Base-by-base conservation (phyloP, 53 echinoderm and acorn worm species). In the Holothuria scabra region DNA sequence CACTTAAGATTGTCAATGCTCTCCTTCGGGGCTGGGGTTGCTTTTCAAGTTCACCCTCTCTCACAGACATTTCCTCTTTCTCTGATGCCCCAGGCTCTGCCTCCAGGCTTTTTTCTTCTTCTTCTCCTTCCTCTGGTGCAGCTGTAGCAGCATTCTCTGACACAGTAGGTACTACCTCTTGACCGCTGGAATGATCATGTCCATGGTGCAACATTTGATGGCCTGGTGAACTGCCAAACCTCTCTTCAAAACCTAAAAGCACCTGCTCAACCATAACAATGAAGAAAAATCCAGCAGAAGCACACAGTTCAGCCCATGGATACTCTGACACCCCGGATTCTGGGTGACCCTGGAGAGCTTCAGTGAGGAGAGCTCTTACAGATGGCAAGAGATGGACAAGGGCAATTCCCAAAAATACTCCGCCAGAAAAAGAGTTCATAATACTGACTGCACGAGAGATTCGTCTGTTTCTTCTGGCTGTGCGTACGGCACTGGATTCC, bases 321-420 rank as follows among this genome's bases (percentile, higher is more conserved):
- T 86, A 86, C 8, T 65, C 41, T 12, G 76, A 70, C 14, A 60
- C 87, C 5, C 72, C 74, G 8, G 38, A 52, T 18, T 31, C 66
- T 1, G 48, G 19, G 46, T 90, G 86, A 14, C 60, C 59, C 48
- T 60, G 57, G 31, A 89, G 82, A 4, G 84, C 82, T 28, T 59
- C 82, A 20, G 87, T 71, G 82, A 95, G 76, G 16, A 95, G 81
- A 18, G 14, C 14, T 9, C 93, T 55, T 20, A 90, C 91, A 0
- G 93, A 91, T 4, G 96, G 96, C 29, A 93, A 79, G 25, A 95
- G 90, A 66, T 95, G 96, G n/a, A 95, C 86, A 24, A 95, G 88
- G 12, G 93, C 91, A 63, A 95, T 93, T 59, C 91, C 87, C 83
- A 95, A 79, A 80, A 95, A 95, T 11, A 95, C 91, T 13, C 96